These are phyloP conservation scores for Rhynchophorus ferrugineus DNA, from an alignment of 1,140 invertebrate species.

Conservation along the genomic window DNA sequence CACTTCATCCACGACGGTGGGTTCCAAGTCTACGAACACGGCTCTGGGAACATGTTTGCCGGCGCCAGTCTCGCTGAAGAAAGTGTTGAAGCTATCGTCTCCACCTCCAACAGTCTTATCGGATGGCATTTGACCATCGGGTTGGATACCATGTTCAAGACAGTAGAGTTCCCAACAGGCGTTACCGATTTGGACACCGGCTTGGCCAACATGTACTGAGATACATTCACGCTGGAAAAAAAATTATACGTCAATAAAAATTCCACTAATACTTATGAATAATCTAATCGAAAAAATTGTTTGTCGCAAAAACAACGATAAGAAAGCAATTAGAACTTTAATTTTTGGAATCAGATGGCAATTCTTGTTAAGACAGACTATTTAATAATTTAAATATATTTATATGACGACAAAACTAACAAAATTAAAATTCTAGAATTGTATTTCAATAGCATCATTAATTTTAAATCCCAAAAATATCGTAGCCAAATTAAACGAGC, in stretches of 20 bases:
- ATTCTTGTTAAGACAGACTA: too few species aligned
- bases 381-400: too few species aligned
- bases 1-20: constrained; percentile 69
- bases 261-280: neutral
- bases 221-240: constrained; percentile 53
- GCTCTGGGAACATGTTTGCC: constrained; percentile 61
- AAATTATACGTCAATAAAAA: constrained; percentile 9
- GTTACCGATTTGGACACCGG: constrained; percentile 60
- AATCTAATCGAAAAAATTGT: constrained; percentile 1
- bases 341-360: too few species aligned
- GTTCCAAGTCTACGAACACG: constrained; percentile 67
- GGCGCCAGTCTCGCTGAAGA: constrained; percentile 59
- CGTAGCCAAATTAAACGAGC: too few species aligned
- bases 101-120: constrained; percentile 30
- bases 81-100: constrained; percentile 59
- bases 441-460: too few species aligned
- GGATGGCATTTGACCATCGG: constrained; percentile 51
- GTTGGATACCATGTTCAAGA: constrained; percentile 73
- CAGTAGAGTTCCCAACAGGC: constrained; percentile 54
- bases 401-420: too few species aligned
- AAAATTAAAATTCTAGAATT: too few species aligned
- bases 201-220: constrained; percentile 57
- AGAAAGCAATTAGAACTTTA: too few species aligned
- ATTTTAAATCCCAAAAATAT: too few species aligned
- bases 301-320: neutral